These are phyloP conservation scores for Struthidea cinerea DNA, from an alignment of 2,113 vertebrate genomes.

Conservation along the genomic window DNA sequence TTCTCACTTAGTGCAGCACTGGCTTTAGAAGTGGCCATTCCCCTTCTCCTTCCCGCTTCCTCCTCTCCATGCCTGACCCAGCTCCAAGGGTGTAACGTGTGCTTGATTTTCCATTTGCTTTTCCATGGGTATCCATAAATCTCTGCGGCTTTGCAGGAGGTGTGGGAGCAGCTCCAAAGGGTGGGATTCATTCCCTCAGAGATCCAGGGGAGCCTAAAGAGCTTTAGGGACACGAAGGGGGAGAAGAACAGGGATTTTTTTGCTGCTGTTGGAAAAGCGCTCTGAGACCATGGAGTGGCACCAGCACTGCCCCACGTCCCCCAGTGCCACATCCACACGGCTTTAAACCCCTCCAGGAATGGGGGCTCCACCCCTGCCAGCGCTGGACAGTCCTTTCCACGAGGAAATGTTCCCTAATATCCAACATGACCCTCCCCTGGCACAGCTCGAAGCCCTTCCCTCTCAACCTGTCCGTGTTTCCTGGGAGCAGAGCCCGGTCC, in stretches of 20 bases:
- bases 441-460: not conserved
- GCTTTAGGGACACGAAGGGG: not conserved
- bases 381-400: not conserved
- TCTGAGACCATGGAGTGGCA: not conserved
- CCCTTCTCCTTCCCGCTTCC: not conserved
- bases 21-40: not conserved
- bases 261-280: not conserved
- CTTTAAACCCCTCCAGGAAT: not conserved
- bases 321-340: not conserved
- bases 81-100: accelerated
- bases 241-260: not conserved
- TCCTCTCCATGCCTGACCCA: not conserved
- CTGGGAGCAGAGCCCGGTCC: not conserved
- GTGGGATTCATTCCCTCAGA: not conserved
- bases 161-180: not conserved
- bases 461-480: too few relatives aligned
- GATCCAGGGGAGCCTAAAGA: not conserved
- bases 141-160: not conserved
- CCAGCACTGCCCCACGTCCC: not conserved
- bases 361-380: not conserved
- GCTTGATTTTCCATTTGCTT: not conserved
- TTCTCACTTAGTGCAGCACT: not conserved
- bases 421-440: not conserved
- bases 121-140: not conserved
- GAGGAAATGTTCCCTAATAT: not conserved